These are phyloP conservation scores for Hassar affinis DNA, from an alignment of 2,113 vertebrate genomes.

Conservation along the genomic window DNA sequence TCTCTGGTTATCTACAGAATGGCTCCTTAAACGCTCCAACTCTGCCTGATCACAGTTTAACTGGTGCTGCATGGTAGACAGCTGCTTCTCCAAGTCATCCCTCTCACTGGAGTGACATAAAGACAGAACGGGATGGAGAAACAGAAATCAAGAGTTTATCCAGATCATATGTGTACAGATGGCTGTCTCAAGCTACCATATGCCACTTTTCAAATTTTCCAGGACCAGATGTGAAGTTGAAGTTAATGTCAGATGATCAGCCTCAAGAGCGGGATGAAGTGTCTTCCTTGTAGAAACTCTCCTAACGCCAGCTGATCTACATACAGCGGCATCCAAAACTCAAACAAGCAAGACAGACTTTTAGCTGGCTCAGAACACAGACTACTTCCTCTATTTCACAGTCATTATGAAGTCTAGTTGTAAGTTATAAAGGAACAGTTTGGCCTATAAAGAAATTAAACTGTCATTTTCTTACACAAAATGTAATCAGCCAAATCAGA, in stretches of 20 bases:
- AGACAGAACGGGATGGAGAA: conserved; percentile 3
- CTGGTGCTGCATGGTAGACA: conserved; percentile 65
- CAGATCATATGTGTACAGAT: background rate
- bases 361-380: background rate
- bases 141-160: background rate
- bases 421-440: background rate
- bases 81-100: conserved; percentile 61
- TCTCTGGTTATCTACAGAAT: conserved; percentile 68
- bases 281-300: background rate
- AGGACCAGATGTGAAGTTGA: conserved; percentile 1
- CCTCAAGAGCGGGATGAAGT: background rate
- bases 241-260: background rate
- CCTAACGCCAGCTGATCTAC: background rate
- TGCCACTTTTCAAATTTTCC: background rate
- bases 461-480: background rate
- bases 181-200: conserved; percentile 5
- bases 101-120: conserved; percentile 71
- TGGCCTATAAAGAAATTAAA: background rate
- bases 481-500: background rate
- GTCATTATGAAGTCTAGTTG: background rate
- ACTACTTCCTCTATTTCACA: background rate
- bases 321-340: background rate
- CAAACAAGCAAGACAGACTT: background rate
- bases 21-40: conserved; percentile 62
- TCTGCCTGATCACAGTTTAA: conserved; percentile 61